Conservation (phyloP, 2,113 vertebrate species). For the Rhinogobius similis region DNA sequence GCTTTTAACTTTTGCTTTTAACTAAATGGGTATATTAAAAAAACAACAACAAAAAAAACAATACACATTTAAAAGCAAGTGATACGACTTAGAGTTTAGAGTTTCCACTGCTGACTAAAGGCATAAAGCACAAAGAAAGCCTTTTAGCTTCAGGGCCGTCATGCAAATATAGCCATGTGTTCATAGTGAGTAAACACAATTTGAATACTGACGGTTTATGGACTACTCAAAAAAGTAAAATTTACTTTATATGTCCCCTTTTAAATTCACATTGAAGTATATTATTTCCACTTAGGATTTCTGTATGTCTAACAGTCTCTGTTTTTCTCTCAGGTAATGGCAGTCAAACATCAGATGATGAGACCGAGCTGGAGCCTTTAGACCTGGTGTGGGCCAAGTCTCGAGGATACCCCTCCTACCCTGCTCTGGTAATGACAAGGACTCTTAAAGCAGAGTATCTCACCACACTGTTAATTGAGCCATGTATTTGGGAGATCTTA, state of each 20-base stretch:
- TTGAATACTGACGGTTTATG: too few relatives aligned
- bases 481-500: neutral
- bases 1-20: too few relatives aligned
- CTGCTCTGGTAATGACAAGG: conserved; percentile 87
- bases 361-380: conserved; percentile 88
- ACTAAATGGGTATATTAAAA: too few relatives aligned
- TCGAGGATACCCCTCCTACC: conserved; percentile 97
- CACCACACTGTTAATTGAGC: neutral
- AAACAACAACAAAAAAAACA: too few relatives aligned
- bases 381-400: conserved; percentile 99
- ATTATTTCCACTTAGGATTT: neutral
- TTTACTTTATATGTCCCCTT: neutral
- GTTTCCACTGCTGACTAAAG: too few relatives aligned
- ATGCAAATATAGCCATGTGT: too few relatives aligned
- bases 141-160: too few relatives aligned
- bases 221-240: too few relatives aligned
- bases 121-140: neutral
- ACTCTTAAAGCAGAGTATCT: neutral
- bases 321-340: conserved; percentile 75
- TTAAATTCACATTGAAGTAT: neutral
- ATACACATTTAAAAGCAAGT: too few relatives aligned
- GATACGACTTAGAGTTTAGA: too few relatives aligned
- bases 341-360: conserved; percentile 83
- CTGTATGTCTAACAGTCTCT: too few relatives aligned
- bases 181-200: neutral